phyloP scores from a whole-genome alignment of 2,888 invertebrate genomes.

The Cyclophora punctaria region DNA sequence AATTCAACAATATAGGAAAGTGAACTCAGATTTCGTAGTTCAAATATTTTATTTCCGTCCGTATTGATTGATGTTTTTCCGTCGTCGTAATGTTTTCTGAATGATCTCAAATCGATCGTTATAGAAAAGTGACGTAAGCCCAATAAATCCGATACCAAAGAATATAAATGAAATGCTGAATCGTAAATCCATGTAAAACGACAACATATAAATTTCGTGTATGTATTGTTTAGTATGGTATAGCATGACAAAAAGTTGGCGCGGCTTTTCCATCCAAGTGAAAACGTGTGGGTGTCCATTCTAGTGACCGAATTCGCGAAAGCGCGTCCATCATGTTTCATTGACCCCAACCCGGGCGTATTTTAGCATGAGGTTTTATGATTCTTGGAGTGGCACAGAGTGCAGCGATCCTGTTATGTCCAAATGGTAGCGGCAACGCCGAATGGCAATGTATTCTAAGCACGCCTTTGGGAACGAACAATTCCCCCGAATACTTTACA shows the following conservation, averaged over 20 bases:
- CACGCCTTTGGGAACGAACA: too few species aligned
- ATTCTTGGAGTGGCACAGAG: background rate
- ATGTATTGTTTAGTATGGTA: too few species aligned
- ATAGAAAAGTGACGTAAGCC: too few species aligned
- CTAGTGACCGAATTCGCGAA: constrained; percentile 21
- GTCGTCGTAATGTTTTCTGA: too few species aligned
- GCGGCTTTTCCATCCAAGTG: constrained; percentile 7
- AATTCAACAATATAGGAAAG: background rate
- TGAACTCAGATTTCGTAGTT: too few species aligned
- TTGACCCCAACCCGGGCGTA: constrained; percentile 31
- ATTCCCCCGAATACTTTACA: too few species aligned
- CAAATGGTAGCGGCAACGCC: constrained; percentile 3
- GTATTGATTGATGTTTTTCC: too few species aligned
- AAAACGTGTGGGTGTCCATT: constrained; percentile 18
- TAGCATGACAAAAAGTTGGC: constrained; percentile 6
- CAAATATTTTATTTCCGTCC: too few species aligned
- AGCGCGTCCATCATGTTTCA: constrained; percentile 32
- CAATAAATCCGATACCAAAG: too few species aligned
- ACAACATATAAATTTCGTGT: constrained; percentile 14
- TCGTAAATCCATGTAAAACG: background rate
- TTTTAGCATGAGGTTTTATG: constrained; percentile 3
- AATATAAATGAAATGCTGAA: too few species aligned
- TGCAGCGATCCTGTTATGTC: background rate
- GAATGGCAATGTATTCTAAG: constrained; percentile 10
- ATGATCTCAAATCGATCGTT: too few species aligned